phyloP scores from a whole-genome alignment of 2,888 invertebrate genomes.

The Spisula solida region DNA sequence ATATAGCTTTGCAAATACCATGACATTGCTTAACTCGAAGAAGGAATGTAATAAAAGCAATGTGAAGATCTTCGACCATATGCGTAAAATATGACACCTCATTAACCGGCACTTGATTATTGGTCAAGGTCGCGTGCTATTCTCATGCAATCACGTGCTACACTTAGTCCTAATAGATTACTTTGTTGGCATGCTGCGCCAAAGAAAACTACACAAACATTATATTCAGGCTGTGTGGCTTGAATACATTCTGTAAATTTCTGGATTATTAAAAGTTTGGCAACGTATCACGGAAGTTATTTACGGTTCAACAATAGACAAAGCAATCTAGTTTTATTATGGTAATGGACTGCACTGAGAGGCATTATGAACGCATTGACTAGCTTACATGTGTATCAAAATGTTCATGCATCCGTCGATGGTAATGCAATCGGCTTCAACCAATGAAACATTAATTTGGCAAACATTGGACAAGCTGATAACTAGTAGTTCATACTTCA shows the following conservation, averaged over 20 bases:
- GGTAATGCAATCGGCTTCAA: too few species aligned
- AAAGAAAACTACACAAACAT: neutral
- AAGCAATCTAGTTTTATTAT: too few species aligned
- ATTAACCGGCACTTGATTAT: neutral
- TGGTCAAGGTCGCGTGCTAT: neutral
- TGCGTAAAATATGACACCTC: neutral
- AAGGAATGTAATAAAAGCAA: neutral
- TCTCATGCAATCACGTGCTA: neutral
- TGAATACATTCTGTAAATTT: neutral
- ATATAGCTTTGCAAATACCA: neutral
- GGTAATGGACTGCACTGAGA: too few species aligned
- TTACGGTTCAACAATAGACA: too few species aligned
- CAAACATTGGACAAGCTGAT: too few species aligned
- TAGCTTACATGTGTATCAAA: too few species aligned
- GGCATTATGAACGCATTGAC: too few species aligned
- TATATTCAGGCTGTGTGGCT: neutral
- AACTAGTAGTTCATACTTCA: too few species aligned
- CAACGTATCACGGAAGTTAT: too few species aligned
- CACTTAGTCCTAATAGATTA: neutral
- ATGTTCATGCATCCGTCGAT: too few species aligned
- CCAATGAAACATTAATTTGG: too few species aligned
- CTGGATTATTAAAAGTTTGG: neutral
- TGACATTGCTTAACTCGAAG: neutral
- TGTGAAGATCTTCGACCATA: neutral
- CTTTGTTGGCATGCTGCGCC: neutral